Conservation (phyloP, 2,888 invertebrate species). For the Eilema depressum region DNA sequence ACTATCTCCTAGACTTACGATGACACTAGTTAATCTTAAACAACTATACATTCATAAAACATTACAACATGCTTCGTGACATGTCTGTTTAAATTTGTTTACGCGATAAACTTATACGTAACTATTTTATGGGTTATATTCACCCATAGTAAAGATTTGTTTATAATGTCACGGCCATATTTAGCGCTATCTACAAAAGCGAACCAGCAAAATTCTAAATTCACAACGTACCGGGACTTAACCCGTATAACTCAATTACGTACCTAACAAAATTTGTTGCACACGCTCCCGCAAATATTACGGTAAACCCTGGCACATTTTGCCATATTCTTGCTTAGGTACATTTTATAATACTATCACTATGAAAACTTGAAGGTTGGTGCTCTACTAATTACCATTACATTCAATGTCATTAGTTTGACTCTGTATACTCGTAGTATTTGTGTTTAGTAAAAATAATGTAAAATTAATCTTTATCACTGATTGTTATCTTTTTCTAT, state of each 20-base stretch:
- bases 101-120: no score
- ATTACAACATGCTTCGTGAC: no score
- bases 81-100: neutral
- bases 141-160: no score
- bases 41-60: no score
- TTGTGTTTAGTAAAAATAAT: neutral
- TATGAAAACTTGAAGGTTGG: neutral
- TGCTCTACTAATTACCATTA: neutral
- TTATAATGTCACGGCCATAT: neutral
- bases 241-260: conserved; percentile 1
- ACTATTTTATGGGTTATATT: neutral
- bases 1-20: neutral
- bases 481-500: neutral
- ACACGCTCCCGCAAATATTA: neutral
- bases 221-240: neutral
- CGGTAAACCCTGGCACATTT: neutral
- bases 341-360: neutral
- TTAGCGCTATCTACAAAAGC: neutral
- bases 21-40: neutral
- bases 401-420: neutral
- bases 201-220: neutral
- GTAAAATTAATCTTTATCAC: neutral
- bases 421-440: neutral
- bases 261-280: neutral
- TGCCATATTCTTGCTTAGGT: neutral